These are phyloP conservation scores for Epizoanthus illoricatus DNA, from an alignment of 92 coral and sea anemone genomes.

Conservation along the genomic window DNA sequence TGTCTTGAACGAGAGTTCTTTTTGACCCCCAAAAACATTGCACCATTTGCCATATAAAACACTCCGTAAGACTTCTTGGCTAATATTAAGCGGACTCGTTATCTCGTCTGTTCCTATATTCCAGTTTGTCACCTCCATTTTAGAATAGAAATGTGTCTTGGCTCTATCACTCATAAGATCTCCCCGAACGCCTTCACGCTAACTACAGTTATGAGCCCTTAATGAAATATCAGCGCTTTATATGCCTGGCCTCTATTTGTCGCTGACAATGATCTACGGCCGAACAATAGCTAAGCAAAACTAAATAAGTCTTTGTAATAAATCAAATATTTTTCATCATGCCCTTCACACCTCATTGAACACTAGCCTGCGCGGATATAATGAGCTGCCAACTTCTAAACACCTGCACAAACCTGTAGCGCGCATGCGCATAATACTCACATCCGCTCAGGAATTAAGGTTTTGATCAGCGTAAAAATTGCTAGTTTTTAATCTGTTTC, in stretches of 20 bases:
- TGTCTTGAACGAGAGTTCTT: conserved; percentile 92
- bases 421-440: conserved; percentile 68
- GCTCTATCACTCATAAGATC: conserved; percentile 30
- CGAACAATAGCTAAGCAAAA: conserved; percentile 96
- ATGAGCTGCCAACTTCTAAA: conserved; percentile 76
- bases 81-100: conserved; percentile 75
- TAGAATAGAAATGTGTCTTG: conserved; percentile 23
- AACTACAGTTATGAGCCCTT: conserved; percentile 64
- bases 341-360: conserved; percentile 96
- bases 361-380: conserved; percentile 68
- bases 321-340: conserved; percentile 98
- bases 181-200: conserved; percentile 66
- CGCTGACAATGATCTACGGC: conserved; percentile 89
- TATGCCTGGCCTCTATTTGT: conserved; percentile 71
- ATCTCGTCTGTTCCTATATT: conserved; percentile 36
- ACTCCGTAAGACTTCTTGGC: conserved; percentile 95
- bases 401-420: conserved; percentile 72
- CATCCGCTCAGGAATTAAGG: conserved; percentile 69
- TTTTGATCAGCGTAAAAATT: conserved; percentile 43
- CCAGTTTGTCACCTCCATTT: conserved; percentile 41
- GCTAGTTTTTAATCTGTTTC: background rate
- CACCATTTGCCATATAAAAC: conserved; percentile 99
- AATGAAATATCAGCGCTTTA: conserved; percentile 75
- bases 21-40: conserved; percentile 95
- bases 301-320: conserved; percentile 99